Base-by-base conservation (phyloP, 2,888 invertebrate genomes). In the Platerodrilus igneus region DNA sequence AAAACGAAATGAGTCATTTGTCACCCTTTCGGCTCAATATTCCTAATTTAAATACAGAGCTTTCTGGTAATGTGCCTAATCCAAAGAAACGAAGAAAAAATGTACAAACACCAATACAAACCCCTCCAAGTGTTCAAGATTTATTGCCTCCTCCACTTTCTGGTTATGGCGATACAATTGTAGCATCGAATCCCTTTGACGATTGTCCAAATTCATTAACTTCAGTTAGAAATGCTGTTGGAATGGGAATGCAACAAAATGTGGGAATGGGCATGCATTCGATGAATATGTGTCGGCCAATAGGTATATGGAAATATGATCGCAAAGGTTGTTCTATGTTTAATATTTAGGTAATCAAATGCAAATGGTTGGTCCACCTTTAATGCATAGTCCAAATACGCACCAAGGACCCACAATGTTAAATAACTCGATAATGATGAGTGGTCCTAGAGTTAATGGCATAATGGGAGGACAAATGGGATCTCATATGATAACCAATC, bases 121-220 rank as follows among this genome's bases (percentile, higher is more conserved):
- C 78, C 51, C 81, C 79, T 41, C 84, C 82, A 41, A 81, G 78
- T 59, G 85, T 81, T 57, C 83, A 88, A 67, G 81, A 89, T 60
- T 70, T 91, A 47, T 76, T 90, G 55, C 87, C 91, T 28, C 91
- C 91, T 26, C 91, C 91, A 15, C 74, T 90, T 58, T 83, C 87
- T 27, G 90, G 90, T 52, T 92, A 88, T 69, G 92, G 92, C 20
- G 93, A 93, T 63, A 93, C 92, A 42, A 90, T 94, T 62, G 84
- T 92, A 45, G 93, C 93, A 40, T 91, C 90, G 47, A 94, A 94
- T 70, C 93, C 93, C 21, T 94, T 94, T 67, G 93, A 94, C 70
- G 93, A 94, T 65, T 86, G 87, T 35, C 88, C 87, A 30, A 78
- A 61, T 52, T 60, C 59, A 27, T 64, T 68, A 53, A 62, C 53